Conservation (phyloP, 64 coral and sea anemone species). For the Actinia equina region DNA sequence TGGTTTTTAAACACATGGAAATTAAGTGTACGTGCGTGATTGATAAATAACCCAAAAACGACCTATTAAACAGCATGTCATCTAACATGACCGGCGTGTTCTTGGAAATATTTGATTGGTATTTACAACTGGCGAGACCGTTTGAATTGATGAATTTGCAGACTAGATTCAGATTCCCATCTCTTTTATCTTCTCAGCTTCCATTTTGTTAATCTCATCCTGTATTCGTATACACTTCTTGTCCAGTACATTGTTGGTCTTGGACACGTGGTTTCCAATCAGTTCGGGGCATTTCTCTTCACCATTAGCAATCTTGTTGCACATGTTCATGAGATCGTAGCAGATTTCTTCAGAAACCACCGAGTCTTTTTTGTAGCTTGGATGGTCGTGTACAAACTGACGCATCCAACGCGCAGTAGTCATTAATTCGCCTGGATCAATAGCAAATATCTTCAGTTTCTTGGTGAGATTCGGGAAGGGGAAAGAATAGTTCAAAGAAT, state of each 20-base stretch:
- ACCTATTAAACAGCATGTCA: background rate
- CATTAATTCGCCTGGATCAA: conserved; percentile 75
- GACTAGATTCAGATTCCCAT: background rate
- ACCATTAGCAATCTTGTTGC: conserved; percentile 62
- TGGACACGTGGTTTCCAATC: conserved; percentile 70
- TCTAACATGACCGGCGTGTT: background rate
- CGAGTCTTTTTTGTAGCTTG: conserved; percentile 88
- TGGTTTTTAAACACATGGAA: no score
- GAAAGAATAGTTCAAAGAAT: background rate
- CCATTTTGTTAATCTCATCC: conserved; percentile 60
- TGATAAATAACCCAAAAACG: no score
- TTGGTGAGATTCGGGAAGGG: background rate
- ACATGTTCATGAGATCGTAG: conserved; percentile 88
- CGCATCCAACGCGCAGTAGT: conserved; percentile 96
- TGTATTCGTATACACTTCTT: conserved; percentile 86
- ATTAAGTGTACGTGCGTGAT: no score
- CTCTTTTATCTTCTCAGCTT: conserved; percentile 28
- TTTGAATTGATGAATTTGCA: background rate
- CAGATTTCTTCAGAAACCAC: conserved; percentile 81
- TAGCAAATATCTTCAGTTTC: background rate
- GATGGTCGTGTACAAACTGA: conserved; percentile 68
- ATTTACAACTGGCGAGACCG: no score
- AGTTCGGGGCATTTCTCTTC: conserved; percentile 70
- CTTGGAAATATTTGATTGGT: no score
- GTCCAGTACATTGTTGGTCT: conserved; percentile 56